Evolutionary conservation across 2,888 invertebrate genomes (phyloP).

Genomic region (Vanessa cardui): DNA sequence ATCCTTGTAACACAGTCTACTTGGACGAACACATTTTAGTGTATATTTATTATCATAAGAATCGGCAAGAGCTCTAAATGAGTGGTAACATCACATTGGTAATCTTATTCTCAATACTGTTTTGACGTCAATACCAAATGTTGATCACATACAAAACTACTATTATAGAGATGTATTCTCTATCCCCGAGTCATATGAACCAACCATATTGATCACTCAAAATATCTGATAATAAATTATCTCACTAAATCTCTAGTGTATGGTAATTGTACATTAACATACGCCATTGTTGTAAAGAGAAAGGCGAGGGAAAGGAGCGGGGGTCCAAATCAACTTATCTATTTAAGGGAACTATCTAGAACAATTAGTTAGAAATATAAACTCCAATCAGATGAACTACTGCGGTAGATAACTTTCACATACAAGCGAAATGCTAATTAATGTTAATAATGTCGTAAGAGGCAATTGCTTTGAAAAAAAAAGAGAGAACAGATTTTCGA

Average conservation of each 20-base stretch:
- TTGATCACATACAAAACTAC: too few relatives aligned
- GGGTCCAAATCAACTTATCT: constrained; percentile 27
- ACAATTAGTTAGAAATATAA: constrained; percentile 34
- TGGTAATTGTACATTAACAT: constrained; percentile 52
- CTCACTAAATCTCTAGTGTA: constrained; percentile 32
- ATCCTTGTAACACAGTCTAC: too few relatives aligned
- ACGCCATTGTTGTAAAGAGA: constrained; percentile 49
- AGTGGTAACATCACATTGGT: too few relatives aligned
- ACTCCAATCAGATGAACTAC: constrained; percentile 27
- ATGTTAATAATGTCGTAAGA: neutral
- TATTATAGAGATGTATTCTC: too few relatives aligned
- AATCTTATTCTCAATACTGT: too few relatives aligned
- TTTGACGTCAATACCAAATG: too few relatives aligned
- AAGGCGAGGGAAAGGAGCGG: constrained; percentile 50
- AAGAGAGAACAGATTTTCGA: too few relatives aligned
- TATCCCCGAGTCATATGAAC: too few relatives aligned
- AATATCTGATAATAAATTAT: constrained; percentile 21
- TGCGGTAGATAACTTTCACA: constrained; percentile 7
- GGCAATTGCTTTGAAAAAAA: too few relatives aligned
- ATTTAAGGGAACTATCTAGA: constrained; percentile 41
- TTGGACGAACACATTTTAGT: too few relatives aligned
- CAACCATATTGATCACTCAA: constrained; percentile 9
- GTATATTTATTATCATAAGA: too few relatives aligned
- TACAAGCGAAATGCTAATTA: neutral
- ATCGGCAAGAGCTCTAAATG: too few relatives aligned